Conservation (phyloP, 2,888 invertebrate genomes). For the Tortrix viridana region DNA sequence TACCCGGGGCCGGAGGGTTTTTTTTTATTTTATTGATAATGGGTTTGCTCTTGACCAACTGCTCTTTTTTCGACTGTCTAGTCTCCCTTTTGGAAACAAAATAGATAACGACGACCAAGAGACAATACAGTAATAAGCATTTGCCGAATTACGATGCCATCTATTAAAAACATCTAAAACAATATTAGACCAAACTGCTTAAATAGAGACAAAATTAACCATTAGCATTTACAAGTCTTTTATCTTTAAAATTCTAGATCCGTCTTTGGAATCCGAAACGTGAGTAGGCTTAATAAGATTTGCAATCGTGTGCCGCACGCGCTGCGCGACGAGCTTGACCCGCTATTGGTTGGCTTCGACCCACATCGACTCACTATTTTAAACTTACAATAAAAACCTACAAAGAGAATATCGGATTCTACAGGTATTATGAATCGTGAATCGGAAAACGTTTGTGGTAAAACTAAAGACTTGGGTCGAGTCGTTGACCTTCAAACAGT, state of each 20-base stretch:
- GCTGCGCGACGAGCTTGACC: slow-evolving; percentile 61
- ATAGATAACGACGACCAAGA: neutral
- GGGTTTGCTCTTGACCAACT: too few relatives aligned
- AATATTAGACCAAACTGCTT: too few relatives aligned
- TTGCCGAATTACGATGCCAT: too few relatives aligned
- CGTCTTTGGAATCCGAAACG: slow-evolving; percentile 4
- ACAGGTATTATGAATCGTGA: neutral
- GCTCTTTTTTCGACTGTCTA: too few relatives aligned
- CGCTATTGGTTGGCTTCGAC: slow-evolving; percentile 49
- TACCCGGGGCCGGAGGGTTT: slow-evolving; percentile 16
- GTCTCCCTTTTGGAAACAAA: too few relatives aligned
- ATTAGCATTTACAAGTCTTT: too few relatives aligned
- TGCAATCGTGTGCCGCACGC: slow-evolving; percentile 9
- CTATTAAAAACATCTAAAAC: too few relatives aligned
- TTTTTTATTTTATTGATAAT: too few relatives aligned
- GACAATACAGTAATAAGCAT: too few relatives aligned
- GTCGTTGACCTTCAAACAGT: slow-evolving; percentile 5
- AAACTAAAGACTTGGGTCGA: slow-evolving; percentile 11
- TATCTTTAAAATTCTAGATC: neutral
- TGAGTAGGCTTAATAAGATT: slow-evolving; percentile 16
- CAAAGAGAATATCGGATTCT: slow-evolving; percentile 1
- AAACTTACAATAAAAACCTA: slow-evolving; percentile 48
- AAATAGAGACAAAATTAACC: too few relatives aligned
- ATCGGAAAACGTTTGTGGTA: slow-evolving; percentile 3
- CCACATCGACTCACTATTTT: slow-evolving; percentile 51